Percentiles rank a stretch among this genome's conserved stretches.
These are phyloP conservation scores for Zaprionus davidi DNA, from an alignment of 1,140 invertebrate genomes.

Conservation along the genomic window DNA sequence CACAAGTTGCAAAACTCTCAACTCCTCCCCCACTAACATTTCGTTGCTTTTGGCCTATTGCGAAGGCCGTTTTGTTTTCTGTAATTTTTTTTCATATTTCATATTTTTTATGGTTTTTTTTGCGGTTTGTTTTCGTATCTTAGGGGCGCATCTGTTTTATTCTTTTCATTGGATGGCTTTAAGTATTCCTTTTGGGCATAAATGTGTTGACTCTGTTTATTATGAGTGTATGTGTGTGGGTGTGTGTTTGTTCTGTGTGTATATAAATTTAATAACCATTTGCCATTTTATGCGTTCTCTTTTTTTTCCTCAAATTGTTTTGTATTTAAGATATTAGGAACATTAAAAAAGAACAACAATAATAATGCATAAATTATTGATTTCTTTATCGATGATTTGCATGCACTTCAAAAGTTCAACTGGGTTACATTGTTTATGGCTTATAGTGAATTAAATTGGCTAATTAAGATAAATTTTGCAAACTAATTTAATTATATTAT, in stretches of 20 bases:
- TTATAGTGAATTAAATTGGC: not conserved
- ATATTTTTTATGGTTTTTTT: slow-evolving; percentile 20
- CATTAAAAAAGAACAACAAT: not conserved
- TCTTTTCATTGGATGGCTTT: slow-evolving; percentile 30
- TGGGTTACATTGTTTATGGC: not conserved
- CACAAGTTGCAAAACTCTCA: slow-evolving; percentile 13
- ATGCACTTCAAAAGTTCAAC: slow-evolving; percentile 6
- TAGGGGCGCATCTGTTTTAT: slow-evolving; percentile 30
- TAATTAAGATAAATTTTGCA: not conserved
- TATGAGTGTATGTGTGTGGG: slow-evolving; percentile 5
- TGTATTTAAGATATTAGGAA: slow-evolving; percentile 15
- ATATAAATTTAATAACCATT: slow-evolving; percentile 27
- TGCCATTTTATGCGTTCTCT: slow-evolving; percentile 15
- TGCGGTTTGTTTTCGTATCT: slow-evolving; percentile 10
- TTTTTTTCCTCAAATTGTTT: slow-evolving; percentile 9
- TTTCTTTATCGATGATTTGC: slow-evolving; percentile 26
- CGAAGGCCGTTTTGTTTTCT: slow-evolving; percentile 15
- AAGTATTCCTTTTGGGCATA: slow-evolving; percentile 23
- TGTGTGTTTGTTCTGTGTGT: not conserved
- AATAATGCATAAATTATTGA: slow-evolving; percentile 16
- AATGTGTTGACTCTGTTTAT: slow-evolving; percentile 36
- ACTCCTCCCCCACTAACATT: slow-evolving; percentile 6
- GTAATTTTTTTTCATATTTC: slow-evolving; percentile 7
- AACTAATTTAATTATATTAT: not conserved
- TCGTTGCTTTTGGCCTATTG: slow-evolving; percentile 15